phyloP scores from a whole-genome alignment of 2,888 invertebrate genomes.

The Drosophila multiciliata region DNA sequence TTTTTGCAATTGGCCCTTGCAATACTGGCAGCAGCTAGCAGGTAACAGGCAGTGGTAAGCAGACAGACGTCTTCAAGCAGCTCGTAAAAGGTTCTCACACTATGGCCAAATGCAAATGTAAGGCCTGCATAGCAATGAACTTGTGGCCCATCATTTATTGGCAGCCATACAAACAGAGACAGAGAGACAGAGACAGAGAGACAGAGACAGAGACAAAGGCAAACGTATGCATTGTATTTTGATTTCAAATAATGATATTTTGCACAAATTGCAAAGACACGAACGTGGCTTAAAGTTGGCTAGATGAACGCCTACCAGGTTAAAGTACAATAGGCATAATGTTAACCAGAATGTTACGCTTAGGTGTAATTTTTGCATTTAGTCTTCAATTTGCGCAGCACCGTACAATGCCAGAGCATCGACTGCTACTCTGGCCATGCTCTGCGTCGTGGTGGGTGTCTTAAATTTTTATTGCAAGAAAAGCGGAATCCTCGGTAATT shows the following conservation, averaged over 20 bases:
- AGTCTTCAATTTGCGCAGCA: constrained; percentile 63
- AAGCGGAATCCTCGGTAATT: constrained; percentile 75
- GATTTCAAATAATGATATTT: constrained; percentile 52
- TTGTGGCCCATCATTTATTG: constrained; percentile 44
- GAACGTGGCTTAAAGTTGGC: constrained; percentile 42
- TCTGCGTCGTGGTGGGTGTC: constrained; percentile 44
- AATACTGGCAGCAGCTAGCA: constrained; percentile 54
- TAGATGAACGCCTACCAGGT: neutral
- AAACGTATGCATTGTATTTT: constrained; percentile 49
- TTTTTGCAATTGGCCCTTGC: constrained; percentile 47
- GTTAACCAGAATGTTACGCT: constrained; percentile 53
- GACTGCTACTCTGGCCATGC: constrained; percentile 10
- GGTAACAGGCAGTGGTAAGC: constrained; percentile 41
- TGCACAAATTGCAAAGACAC: constrained; percentile 62
- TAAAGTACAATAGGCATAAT: constrained; percentile 37
- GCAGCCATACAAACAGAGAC: constrained; percentile 18
- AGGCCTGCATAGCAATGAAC: constrained; percentile 62
- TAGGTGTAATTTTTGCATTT: constrained; percentile 76
- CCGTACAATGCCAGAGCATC: constrained; percentile 25
- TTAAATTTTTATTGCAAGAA: constrained; percentile 77
- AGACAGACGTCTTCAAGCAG: constrained; percentile 26
- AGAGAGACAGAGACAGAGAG: constrained; percentile 1
- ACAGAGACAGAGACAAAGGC: constrained; percentile 7
- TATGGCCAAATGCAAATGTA: constrained; percentile 58
- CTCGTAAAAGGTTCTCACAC: constrained; percentile 65